Evolutionary conservation across 2,113 vertebrate genomes (phyloP).

Genomic region (Taurulus bubalis): DNA sequence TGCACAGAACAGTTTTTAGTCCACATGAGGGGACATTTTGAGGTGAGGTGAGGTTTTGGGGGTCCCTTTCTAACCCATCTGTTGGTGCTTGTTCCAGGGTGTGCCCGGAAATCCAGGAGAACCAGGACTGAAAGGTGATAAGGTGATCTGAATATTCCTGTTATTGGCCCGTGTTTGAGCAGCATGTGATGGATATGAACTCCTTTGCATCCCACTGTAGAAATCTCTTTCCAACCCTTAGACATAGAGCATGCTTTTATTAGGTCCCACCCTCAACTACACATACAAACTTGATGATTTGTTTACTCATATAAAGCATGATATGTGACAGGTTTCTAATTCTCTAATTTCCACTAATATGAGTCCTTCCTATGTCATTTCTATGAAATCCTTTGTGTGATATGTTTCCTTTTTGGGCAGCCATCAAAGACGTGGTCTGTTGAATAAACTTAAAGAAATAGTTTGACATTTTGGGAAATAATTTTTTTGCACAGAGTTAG

Average conservation of each 20-base stretch:
- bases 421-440: background rate
- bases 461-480: background rate
- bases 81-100: constrained; percentile 86
- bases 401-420: background rate
- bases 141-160: constrained; percentile 99
- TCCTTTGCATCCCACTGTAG: constrained; percentile 50
- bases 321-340: constrained; percentile 27
- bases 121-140: constrained; percentile 99
- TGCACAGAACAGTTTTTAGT: background rate
- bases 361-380: background rate
- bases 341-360: background rate
- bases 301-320: constrained; percentile 75
- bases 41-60: background rate
- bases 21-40: background rate
- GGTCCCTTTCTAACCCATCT: constrained; percentile 42
- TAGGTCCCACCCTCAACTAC: background rate
- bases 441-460: background rate
- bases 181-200: constrained; percentile 78
- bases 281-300: constrained; percentile 2
- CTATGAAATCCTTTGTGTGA: constrained; percentile 8
- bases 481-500: too few relatives aligned
- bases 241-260: constrained; percentile 51
- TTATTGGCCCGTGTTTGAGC: constrained; percentile 92
- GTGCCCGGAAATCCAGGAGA: constrained; percentile 97
- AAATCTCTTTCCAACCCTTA: constrained; percentile 15